Evolutionary conservation across 2,113 vertebrate genomes (phyloP).

Genomic region (Ochotona curzoniae): DNA sequence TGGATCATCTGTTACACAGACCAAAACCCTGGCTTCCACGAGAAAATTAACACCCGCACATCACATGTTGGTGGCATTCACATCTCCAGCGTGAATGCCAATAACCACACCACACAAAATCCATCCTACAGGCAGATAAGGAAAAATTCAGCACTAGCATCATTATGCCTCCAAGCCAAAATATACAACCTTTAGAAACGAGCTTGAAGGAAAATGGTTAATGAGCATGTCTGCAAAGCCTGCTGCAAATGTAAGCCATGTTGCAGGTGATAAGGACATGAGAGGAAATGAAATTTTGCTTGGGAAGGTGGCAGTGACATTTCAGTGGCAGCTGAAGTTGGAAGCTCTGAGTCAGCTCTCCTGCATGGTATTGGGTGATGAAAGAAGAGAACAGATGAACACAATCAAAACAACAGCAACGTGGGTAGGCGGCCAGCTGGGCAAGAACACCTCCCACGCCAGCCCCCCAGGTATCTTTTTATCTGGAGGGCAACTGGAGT

Average conservation of each 20-base stretch:
- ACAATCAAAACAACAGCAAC: neutral
- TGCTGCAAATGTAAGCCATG: neutral
- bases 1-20: neutral
- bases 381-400: conserved; percentile 49
- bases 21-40: neutral
- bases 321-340: conserved; percentile 4
- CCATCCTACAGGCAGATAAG: neutral
- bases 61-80: too few relatives aligned
- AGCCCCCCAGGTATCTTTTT: neutral
- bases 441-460: neutral
- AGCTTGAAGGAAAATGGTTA: neutral
- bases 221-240: neutral
- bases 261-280: neutral
- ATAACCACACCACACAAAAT: neutral
- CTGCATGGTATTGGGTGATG: neutral
- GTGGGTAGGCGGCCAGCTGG: conserved; percentile 33
- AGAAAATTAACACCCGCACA: neutral
- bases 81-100: neutral
- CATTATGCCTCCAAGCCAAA: neutral
- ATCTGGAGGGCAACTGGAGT: conserved; percentile 22
- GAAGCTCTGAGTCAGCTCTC: conserved; percentile 52
- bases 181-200: neutral
- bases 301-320: conserved; percentile 47
- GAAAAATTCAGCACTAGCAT: neutral
- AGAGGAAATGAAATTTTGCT: conserved; percentile 25